Percentiles rank a stretch among this genome's conserved stretches.
phyloP scores from a whole-genome alignment of 2,113 vertebrate species.

The Cynoglossus semilaevis region DNA sequence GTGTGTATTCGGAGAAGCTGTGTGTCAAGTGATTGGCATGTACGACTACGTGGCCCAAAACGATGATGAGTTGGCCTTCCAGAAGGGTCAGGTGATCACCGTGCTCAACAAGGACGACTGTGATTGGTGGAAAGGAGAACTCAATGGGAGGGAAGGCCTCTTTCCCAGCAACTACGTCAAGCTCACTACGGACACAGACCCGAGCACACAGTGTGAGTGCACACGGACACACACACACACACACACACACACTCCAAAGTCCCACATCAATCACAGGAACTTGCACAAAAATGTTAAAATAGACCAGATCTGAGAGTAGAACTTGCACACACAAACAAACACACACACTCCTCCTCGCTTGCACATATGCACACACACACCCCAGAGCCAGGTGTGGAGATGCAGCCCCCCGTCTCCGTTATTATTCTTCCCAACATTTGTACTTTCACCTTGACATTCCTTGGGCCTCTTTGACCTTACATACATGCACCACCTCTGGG shows the following conservation, averaged over 20 bases:
- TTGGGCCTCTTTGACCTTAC: slow-evolving; percentile 67
- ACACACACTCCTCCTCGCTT: slow-evolving; percentile 13
- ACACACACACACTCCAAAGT: neutral
- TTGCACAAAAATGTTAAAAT: slow-evolving; percentile 3
- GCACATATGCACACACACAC: slow-evolving; percentile 34
- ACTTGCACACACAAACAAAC: slow-evolving; percentile 23
- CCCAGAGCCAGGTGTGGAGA: slow-evolving; percentile 69
- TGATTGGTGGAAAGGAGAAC: slow-evolving; percentile 99
- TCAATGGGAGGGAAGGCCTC: slow-evolving; percentile 91
- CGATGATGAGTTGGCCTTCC: slow-evolving; percentile 96
- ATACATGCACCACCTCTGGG: slow-evolving; percentile 58
- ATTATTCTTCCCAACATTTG: slow-evolving; percentile 47
- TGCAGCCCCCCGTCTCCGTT: slow-evolving; percentile 57
- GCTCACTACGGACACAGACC: slow-evolving; percentile 94
- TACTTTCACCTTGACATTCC: slow-evolving; percentile 50
- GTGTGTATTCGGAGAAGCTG: slow-evolving; percentile 29
- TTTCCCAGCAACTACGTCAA: slow-evolving; percentile 99
- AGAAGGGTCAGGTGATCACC: slow-evolving; percentile 96
- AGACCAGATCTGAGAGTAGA: slow-evolving; percentile 62
- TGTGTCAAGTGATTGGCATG: slow-evolving; percentile 99
- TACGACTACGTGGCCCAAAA: slow-evolving; percentile 98
- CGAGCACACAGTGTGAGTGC: slow-evolving; percentile 99
- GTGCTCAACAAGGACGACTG: slow-evolving; percentile 97
- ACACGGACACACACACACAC: slow-evolving; percentile 4
- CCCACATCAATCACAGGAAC: slow-evolving; percentile 11